Conservation (phyloP, 2,113 vertebrate species). For the Rousettus leschenaultii region DNA sequence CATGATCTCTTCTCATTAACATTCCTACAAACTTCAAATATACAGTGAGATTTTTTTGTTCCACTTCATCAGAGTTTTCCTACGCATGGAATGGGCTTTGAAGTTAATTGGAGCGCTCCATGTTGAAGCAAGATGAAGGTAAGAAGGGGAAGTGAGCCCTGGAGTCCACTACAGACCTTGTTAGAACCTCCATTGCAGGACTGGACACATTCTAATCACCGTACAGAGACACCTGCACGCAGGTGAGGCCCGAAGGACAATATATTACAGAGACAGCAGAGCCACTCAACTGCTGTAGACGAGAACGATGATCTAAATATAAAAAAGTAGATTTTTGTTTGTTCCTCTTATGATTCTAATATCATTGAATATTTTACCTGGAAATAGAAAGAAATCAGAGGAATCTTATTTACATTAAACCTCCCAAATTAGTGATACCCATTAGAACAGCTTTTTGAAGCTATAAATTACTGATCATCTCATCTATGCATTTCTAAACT, state of each 20-base stretch:
- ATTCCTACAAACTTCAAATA: conserved; percentile 32
- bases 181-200: not conserved
- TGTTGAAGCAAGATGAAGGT: conserved; percentile 8
- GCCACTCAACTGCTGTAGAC: accelerated
- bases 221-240: not conserved
- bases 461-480: not conserved
- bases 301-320: not conserved
- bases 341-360: not conserved
- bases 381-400: not conserved
- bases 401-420: not conserved
- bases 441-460: not conserved
- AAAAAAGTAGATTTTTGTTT: not conserved
- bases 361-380: not conserved
- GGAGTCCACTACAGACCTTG: accelerated
- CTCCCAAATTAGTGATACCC: not conserved
- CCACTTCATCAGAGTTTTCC: conserved; percentile 28
- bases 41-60: conserved; percentile 21
- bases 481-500: not conserved
- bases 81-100: conserved; percentile 39
- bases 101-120: conserved; percentile 43
- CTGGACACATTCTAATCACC: not conserved
- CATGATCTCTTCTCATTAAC: conserved; percentile 50
- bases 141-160: not conserved
- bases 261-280: not conserved
- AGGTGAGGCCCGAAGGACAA: not conserved